These are phyloP conservation scores for Pantala flavescens DNA, from an alignment of 1,140 invertebrate species.

Conservation along the genomic window DNA sequence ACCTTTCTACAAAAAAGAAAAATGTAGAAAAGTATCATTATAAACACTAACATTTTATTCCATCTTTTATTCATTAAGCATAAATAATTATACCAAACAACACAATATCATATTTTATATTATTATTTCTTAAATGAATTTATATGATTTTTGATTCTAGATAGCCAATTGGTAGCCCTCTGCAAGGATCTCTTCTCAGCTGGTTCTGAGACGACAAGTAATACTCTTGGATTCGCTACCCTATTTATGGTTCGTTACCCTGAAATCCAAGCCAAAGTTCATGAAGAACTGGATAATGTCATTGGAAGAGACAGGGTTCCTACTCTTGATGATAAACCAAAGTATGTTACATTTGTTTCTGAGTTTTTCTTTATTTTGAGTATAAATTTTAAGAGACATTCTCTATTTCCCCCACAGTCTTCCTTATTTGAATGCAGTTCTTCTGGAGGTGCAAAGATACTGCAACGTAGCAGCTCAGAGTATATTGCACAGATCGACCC, in stretches of 20 bases:
- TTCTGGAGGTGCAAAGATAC: slow-evolving; percentile 20
- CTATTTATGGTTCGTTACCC: slow-evolving; percentile 42
- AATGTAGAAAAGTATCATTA: not conserved
- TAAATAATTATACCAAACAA: no score
- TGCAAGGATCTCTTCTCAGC: slow-evolving; percentile 40
- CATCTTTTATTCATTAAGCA: no score
- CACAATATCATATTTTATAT: no score
- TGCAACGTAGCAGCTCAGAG: slow-evolving; percentile 22
- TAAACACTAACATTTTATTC: no score
- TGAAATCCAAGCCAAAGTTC: slow-evolving; percentile 51
- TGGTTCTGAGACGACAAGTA: slow-evolving; percentile 42
- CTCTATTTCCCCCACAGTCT: slow-evolving; percentile 19
- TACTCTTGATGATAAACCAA: slow-evolving; percentile 43
- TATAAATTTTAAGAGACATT: not conserved
- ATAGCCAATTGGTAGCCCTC: slow-evolving; percentile 19
- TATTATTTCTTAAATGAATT: no score
- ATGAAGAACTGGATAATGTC: slow-evolving; percentile 54
- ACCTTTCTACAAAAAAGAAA: not conserved
- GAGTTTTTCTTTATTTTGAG: not conserved
- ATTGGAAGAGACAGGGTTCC: slow-evolving; percentile 47
- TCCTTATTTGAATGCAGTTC: slow-evolving; percentile 18
- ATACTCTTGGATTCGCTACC: slow-evolving; percentile 36
- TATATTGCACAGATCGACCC: slow-evolving; percentile 17
- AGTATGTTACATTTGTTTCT: slow-evolving; percentile 29
- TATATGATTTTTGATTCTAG: slow-evolving; percentile 25